A percentile compares a stretch with the other conserved stretches of the same genome.
Evolutionary conservation across 2,113 vertebrate species (phyloP).

Genomic region (Eidolon helvum): DNA sequence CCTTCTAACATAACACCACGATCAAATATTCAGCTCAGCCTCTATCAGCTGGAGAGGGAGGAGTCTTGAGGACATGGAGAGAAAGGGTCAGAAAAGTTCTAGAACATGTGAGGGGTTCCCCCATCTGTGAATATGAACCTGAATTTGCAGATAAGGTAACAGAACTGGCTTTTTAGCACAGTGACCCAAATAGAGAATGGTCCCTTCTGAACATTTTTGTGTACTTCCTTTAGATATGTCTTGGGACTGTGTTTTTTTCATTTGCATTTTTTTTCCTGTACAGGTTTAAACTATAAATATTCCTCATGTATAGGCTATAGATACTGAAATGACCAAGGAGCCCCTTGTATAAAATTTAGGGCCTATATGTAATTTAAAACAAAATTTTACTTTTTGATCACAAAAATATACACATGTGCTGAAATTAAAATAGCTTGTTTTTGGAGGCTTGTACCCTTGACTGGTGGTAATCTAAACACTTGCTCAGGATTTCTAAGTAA

Average conservation of each 20-base stretch:
- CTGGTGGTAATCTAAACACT: too few species aligned
- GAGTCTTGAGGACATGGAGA: background rate
- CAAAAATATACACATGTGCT: background rate
- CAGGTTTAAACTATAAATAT: background rate
- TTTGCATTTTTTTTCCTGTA: background rate
- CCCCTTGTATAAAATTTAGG: conserved; percentile 1
- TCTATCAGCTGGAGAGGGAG: background rate
- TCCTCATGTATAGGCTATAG: background rate
- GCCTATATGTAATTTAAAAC: conserved; percentile 21
- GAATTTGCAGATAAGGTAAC: background rate
- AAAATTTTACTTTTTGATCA: conserved; percentile 17
- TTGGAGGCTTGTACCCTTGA: background rate
- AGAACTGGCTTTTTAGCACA: background rate
- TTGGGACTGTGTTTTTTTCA: background rate
- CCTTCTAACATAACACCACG: background rate
- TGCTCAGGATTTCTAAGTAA: background rate
- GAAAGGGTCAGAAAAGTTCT: background rate
- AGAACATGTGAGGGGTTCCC: background rate
- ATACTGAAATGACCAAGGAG: background rate
- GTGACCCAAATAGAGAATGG: background rate
- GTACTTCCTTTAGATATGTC: background rate
- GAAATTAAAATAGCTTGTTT: background rate
- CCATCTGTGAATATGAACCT: background rate
- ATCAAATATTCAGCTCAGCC: background rate
- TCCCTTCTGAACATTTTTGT: background rate